A percentile compares a stretch with the other conserved stretches of the same genome.
These are phyloP conservation scores for Leistus spinibarbis DNA, from an alignment of 2,888 invertebrate species.

Conservation along the genomic window DNA sequence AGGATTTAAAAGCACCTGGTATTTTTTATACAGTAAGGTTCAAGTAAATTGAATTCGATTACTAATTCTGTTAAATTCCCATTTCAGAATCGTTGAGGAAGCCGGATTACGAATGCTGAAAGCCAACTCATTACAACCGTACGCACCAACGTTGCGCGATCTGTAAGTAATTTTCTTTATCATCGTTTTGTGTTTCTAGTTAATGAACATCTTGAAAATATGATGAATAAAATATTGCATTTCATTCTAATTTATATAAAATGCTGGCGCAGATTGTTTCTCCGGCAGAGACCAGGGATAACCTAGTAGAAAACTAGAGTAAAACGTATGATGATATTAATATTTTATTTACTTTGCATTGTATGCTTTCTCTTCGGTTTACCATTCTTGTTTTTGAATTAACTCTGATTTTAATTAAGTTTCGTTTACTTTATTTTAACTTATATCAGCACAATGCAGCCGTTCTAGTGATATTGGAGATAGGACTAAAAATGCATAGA, in stretches of 20 bases:
- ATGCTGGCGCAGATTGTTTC: too few relatives aligned
- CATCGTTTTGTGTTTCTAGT: background rate
- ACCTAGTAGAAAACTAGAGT: too few relatives aligned
- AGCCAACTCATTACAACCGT: conserved; percentile 52
- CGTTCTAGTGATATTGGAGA: too few relatives aligned
- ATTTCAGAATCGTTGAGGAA: conserved; percentile 54
- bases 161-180: conserved; percentile 50
- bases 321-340: too few relatives aligned
- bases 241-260: background rate
- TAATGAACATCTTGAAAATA: background rate
- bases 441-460: background rate
- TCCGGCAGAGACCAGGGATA: too few relatives aligned
- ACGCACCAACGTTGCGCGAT: conserved; percentile 51
- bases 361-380: background rate
- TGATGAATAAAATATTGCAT: background rate
- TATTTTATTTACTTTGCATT: too few relatives aligned
- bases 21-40: background rate
- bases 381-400: too few relatives aligned
- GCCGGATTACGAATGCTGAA: conserved; percentile 55
- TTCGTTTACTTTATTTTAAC: background rate
- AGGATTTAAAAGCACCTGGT: background rate
- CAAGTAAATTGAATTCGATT: background rate
- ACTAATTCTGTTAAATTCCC: conserved; percentile 26
- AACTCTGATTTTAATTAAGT: background rate
- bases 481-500: too few relatives aligned